Percentiles rank a stretch among this genome's conserved stretches.
These are phyloP conservation scores for Chloromyia formosa DNA, from an alignment of 2,888 invertebrate species.

Conservation along the genomic window DNA sequence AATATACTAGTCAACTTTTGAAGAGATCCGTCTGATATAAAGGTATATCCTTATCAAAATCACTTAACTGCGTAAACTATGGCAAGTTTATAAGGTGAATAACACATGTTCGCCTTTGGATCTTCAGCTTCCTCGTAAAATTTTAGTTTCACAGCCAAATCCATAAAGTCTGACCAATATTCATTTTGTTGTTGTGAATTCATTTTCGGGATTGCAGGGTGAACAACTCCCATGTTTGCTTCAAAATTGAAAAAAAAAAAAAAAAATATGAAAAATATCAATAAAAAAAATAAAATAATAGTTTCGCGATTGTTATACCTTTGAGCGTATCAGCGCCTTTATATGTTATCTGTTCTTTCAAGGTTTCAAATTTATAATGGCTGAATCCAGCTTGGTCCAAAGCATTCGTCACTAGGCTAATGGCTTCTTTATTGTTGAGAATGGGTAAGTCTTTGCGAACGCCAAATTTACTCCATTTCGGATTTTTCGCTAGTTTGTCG, in stretches of 20 bases:
- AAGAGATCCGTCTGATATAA: too few species aligned
- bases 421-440: not conserved
- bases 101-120: not conserved
- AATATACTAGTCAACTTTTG: too few species aligned
- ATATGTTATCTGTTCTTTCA: not conserved
- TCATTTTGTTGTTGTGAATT: not conserved
- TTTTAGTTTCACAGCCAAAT: not conserved
- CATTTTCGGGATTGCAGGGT: not conserved
- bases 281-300: too few species aligned
- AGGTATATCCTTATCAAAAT: too few species aligned
- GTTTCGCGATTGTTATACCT: too few species aligned
- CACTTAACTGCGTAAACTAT: not conserved
- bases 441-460: not conserved
- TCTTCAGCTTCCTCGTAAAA: not conserved
- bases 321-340: not conserved
- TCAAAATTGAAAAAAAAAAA: too few species aligned
- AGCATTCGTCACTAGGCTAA: not conserved
- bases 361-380: not conserved
- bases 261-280: too few species aligned
- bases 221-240: not conserved
- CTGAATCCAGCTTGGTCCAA: not conserved
- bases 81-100: not conserved
- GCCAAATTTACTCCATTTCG: not conserved
- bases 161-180: not conserved
- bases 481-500: slow-evolving; percentile 38